phyloP scores from a whole-genome alignment of 2,888 invertebrate species.

The Plagiodera versicolora region DNA sequence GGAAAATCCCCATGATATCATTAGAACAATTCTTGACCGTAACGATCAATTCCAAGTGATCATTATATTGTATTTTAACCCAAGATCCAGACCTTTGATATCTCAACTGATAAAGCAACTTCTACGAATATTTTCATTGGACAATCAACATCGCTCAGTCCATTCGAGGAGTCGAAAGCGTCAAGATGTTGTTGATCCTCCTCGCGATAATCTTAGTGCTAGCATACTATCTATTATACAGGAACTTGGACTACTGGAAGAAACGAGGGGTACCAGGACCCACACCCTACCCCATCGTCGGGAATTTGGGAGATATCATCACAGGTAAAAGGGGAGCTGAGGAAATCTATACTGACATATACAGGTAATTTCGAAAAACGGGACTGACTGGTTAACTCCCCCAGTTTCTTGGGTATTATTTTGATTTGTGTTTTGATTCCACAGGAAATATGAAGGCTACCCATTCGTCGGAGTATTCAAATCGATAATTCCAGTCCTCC shows the following conservation, averaged over 20 bases:
- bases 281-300: constrained; percentile 34
- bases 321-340: background rate
- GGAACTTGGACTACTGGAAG: constrained; percentile 28
- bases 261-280: constrained; percentile 31
- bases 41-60: too few relatives aligned
- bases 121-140: background rate
- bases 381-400: too few relatives aligned
- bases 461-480: constrained; percentile 50
- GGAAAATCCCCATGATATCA: too few relatives aligned
- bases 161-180: background rate
- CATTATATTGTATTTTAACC: too few relatives aligned
- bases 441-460: constrained; percentile 43
- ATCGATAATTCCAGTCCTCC: constrained; percentile 40
- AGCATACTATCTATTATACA: background rate
- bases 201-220: background rate
- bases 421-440: constrained; percentile 23
- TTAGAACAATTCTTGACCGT: too few relatives aligned
- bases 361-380: constrained; percentile 16
- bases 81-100: background rate
- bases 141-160: background rate
- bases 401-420: too few relatives aligned
- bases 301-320: constrained; percentile 33
- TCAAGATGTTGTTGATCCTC: background rate
- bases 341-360: constrained; percentile 5
- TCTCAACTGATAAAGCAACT: background rate